Conservation (phyloP, 1,140 invertebrate species). For the Adoxophyes honmai region DNA sequence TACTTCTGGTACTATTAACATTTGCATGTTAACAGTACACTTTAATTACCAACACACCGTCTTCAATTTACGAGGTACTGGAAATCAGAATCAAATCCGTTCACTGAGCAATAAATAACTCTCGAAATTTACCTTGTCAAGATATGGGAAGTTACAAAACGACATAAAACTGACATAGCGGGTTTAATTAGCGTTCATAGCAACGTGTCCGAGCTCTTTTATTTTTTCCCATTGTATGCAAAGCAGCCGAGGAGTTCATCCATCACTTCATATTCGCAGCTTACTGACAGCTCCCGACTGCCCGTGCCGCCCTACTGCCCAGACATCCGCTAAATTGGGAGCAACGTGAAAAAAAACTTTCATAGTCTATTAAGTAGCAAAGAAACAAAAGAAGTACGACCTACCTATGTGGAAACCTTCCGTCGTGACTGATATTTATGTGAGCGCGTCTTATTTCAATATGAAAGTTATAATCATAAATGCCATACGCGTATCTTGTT, state of each 20-base stretch:
- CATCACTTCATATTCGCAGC: slow-evolving; percentile 63
- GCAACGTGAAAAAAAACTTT: slow-evolving; percentile 27
- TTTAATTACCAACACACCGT: slow-evolving; percentile 5
- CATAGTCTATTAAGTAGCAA: slow-evolving; percentile 1
- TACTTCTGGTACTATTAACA: not conserved
- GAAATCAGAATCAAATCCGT: slow-evolving; percentile 18
- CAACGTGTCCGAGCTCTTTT: slow-evolving; percentile 47
- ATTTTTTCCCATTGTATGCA: slow-evolving; percentile 68
- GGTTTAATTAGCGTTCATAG: slow-evolving; percentile 66
- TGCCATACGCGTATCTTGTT: slow-evolving; percentile 69
- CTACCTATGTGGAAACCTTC: not conserved
- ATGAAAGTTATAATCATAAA: slow-evolving; percentile 71
- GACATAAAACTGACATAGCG: slow-evolving; percentile 40
- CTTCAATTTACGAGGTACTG: not conserved
- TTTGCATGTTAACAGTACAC: slow-evolving; percentile 9
- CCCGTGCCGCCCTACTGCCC: slow-evolving; percentile 34
- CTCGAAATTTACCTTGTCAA: slow-evolving; percentile 32
- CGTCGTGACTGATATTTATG: not conserved
- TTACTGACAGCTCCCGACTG: slow-evolving; percentile 28
- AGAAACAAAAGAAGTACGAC: not conserved
- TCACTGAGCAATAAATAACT: slow-evolving; percentile 39
- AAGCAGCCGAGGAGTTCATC: slow-evolving; percentile 52
- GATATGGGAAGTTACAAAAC: slow-evolving; percentile 42
- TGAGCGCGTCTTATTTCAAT: slow-evolving; percentile 47
- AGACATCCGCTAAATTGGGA: slow-evolving; percentile 44